Conservation (phyloP, 1,140 invertebrate genomes). For the Phocides pigmalion region DNA sequence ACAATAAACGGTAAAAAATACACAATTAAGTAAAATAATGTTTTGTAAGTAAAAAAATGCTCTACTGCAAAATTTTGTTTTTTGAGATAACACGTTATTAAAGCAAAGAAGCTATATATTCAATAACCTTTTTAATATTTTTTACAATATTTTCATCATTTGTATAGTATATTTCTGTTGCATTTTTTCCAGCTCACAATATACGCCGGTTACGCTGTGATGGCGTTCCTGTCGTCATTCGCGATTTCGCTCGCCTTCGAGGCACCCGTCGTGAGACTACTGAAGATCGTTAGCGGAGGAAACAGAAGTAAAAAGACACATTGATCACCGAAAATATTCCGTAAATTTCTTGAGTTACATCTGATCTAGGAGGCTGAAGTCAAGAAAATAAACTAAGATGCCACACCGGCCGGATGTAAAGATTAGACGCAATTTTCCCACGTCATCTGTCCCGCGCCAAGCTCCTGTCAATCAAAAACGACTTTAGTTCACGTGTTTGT, state of each 20-base stretch:
- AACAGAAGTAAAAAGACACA: conserved; percentile 49
- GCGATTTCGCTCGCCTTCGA: conserved; percentile 90
- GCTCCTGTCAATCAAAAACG: no score
- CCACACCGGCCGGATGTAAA: background rate
- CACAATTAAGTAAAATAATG: no score
- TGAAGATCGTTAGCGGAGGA: conserved; percentile 85
- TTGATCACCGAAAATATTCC: conserved; percentile 26
- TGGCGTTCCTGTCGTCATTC: conserved; percentile 91
- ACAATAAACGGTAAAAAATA: no score
- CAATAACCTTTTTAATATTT: no score
- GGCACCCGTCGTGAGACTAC: conserved; percentile 90
- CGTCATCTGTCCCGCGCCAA: no score
- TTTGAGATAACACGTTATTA: no score
- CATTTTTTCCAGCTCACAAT: conserved; percentile 87
- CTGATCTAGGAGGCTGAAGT: background rate
- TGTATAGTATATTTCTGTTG: conserved; percentile 33
- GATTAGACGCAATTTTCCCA: no score
- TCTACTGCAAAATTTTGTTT: no score
- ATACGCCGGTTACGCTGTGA: conserved; percentile 91
- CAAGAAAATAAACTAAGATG: conserved; percentile 8
- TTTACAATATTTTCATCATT: background rate
- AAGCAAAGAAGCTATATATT: no score
- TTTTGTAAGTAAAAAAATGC: no score
- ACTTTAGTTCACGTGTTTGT: background rate
- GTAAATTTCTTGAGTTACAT: background rate